Conservation (phyloP, 2,113 vertebrate species). For the Probosciger aterrimus region DNA sequence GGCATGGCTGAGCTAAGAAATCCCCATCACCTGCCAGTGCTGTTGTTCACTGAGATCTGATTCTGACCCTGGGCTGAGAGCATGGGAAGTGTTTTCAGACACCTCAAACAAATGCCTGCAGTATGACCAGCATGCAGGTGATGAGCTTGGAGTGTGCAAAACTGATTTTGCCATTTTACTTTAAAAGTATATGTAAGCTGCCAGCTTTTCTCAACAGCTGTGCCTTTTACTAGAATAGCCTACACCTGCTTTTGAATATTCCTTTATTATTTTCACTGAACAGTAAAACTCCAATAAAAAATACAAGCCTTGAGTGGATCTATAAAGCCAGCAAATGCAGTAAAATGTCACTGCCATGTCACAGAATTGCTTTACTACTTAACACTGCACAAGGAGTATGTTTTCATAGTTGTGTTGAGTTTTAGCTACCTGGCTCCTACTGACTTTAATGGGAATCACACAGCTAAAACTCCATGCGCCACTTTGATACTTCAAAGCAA, state of each 20-base stretch:
- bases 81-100: not conserved
- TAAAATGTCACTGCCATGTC: slow-evolving; percentile 61
- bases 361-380: slow-evolving; percentile 72
- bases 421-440: slow-evolving; percentile 77
- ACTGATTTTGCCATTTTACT: not conserved
- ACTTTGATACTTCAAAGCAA: slow-evolving; percentile 81
- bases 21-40: not conserved
- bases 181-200: slow-evolving; percentile 29
- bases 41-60: rapidly evolving
- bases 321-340: slow-evolving; percentile 64
- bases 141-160: not conserved
- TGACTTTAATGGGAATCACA: slow-evolving; percentile 80
- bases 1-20: not conserved
- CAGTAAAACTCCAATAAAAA: slow-evolving; percentile 68
- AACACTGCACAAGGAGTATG: slow-evolving; percentile 72
- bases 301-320: slow-evolving; percentile 65
- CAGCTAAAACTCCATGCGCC: slow-evolving; percentile 78
- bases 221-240: slow-evolving; percentile 50
- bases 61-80: not conserved
- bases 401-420: slow-evolving; percentile 76
- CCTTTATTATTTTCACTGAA: slow-evolving; percentile 54
- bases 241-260: slow-evolving; percentile 48
- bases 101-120: not conserved
- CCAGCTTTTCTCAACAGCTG: slow-evolving; percentile 29
- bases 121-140: not conserved